Base-by-base conservation (phyloP, 1,140 invertebrate genomes). In the Drosophila orena region DNA sequence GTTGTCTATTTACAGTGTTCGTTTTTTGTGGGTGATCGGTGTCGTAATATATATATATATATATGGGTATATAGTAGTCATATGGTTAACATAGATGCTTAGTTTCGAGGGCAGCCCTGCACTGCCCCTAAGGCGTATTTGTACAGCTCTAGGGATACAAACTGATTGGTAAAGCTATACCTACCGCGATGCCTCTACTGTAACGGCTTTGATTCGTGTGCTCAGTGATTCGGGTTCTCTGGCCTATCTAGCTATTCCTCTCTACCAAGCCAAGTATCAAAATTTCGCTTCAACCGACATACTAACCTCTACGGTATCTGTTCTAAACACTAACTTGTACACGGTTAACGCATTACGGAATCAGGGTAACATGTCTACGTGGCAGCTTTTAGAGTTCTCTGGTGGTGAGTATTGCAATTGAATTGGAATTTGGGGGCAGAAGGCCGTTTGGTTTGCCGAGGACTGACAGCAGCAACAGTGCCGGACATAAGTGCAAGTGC, bases 1-100 rank as follows among this genome's bases (percentile, higher is more conserved):
- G 61, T 78, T 49, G 49, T 79, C 65, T 84, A 84, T 84, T 79
- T 84, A 84, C 80, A 83, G 80, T 84, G 76, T 84, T 47, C 53
- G 64, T 24, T 24, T 30, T 47, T 77, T 77, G 62, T 77, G 70
- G 69, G 70, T 75, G 58, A 75, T 75, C 58, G 70, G 70, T 75
- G 44, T 75, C 44, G 57, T 74, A 50, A 73, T 71, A 69, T 74
- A 74, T 50, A 65, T 74, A 73, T 61, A 59, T 75, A 74, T 56
- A 65, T 65, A 75, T 75, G 71, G 61, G 59, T 75, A 74, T 56
- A 75, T 65, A 75, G 70, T 65, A 75, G 70, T 64, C 59, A 40
- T 35, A 75, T 75, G 52, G 20, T 49, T 73, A 54, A 52, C 53
- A 75, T 46, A 66, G 53, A 71, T 71, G 65, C 66, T 71, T 56